A percentile compares a stretch with the other conserved stretches of the same genome.
Evolutionary conservation across 2,113 vertebrate species (phyloP).

Genomic region (Rafetus swinhoei): DNA sequence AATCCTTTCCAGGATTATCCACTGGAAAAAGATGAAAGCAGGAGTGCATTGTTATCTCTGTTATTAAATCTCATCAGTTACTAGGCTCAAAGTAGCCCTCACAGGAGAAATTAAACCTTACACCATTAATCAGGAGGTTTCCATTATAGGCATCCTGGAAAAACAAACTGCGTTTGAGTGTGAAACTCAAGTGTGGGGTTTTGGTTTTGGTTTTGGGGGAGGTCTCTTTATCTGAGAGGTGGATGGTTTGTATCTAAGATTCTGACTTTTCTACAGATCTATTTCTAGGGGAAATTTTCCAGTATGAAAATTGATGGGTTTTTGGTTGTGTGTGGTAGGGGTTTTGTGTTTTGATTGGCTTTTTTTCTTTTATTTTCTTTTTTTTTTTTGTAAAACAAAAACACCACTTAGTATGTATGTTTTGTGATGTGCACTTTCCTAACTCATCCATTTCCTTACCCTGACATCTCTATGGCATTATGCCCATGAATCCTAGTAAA

Average conservation of each 20-base stretch:
- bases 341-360: neutral
- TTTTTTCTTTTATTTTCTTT: neutral
- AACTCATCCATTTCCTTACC: conserved; percentile 48
- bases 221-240: neutral
- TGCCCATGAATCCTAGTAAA: conserved; percentile 51
- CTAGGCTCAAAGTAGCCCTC: conserved; percentile 44
- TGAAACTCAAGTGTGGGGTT: neutral
- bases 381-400: neutral
- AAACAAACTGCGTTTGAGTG: conserved; percentile 10
- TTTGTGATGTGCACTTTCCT: conserved; percentile 35
- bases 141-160: neutral
- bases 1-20: neutral
- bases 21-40: conserved; percentile 30
- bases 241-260: neutral
- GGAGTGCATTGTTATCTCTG: conserved; percentile 31
- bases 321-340: neutral
- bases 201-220: neutral
- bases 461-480: conserved; percentile 53
- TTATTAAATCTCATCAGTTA: conserved; percentile 53
- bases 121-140: conserved; percentile 16
- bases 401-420: conserved; percentile 15
- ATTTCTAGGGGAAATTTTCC: neutral
- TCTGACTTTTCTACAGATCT: conserved; percentile 3
- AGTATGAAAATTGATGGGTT: neutral
- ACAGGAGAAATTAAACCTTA: conserved; percentile 32